These are phyloP conservation scores for Tringa solitaria DNA, from an alignment of 2,113 vertebrate genomes.

Conservation along the genomic window DNA sequence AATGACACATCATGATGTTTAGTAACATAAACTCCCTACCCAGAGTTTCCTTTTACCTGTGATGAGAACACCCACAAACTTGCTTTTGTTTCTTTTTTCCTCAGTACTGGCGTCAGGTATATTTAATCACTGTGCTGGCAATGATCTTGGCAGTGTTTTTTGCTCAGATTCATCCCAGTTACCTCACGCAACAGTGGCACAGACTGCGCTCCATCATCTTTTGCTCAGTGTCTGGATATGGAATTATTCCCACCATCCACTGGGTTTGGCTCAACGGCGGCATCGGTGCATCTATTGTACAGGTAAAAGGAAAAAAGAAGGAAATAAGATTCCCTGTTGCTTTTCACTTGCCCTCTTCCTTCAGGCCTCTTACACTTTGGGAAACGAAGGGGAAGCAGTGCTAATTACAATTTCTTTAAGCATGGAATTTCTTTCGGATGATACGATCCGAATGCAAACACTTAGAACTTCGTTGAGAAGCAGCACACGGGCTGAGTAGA, in stretches of 20 bases:
- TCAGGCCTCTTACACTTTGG: neutral
- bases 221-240: constrained; percentile 87
- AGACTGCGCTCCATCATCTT: constrained; percentile 88
- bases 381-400: neutral
- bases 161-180: constrained; percentile 93
- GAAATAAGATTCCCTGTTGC: neutral
- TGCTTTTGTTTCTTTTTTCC: neutral
- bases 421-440: rapidly evolving
- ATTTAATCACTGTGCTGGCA: constrained; percentile 90
- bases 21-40: neutral
- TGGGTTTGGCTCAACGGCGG: constrained; percentile 94
- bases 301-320: constrained; percentile 71
- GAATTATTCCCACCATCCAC: constrained; percentile 89
- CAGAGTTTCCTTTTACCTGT: rapidly evolving
- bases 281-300: constrained; percentile 84
- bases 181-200: constrained; percentile 92
- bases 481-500: neutral
- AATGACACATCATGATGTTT: rapidly evolving
- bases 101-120: constrained; percentile 96
- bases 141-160: constrained; percentile 94
- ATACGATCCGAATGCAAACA: rapidly evolving
- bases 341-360: neutral
- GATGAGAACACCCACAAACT: neutral
- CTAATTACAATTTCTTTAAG: neutral
- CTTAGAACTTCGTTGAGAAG: neutral